Conservation (phyloP, 2,888 invertebrate species). For the Hirtodrosophila histrioides region DNA sequence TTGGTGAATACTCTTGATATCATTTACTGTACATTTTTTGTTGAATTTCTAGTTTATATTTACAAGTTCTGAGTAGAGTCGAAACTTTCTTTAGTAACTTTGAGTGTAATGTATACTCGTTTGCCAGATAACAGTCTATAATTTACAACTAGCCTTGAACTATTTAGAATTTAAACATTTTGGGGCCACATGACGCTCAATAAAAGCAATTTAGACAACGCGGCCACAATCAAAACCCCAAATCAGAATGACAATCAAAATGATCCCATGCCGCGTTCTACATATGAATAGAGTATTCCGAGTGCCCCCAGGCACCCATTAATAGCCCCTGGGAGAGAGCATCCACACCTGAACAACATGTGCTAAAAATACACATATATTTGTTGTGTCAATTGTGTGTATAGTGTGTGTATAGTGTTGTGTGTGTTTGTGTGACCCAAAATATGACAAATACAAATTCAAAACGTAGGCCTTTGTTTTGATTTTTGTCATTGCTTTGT, state of each 20-base stretch:
- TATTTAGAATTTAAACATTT: conserved; percentile 8
- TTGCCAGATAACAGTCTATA: conserved; percentile 6
- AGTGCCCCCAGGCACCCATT: conserved; percentile 3
- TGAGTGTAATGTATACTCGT: too few species aligned
- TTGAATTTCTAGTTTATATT: too few species aligned
- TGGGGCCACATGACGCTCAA: conserved; percentile 7
- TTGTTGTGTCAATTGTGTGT: conserved; percentile 4
- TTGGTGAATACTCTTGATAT: too few species aligned
- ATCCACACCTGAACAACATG: conserved; percentile 60
- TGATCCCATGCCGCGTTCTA: conserved; percentile 37
- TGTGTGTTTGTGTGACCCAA: conserved; percentile 51
- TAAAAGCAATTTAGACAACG: conserved; percentile 20
- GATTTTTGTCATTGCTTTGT: conserved; percentile 16
- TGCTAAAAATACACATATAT: conserved; percentile 60
- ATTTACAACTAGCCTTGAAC: conserved; percentile 43
- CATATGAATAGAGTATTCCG: neutral
- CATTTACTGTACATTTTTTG: too few species aligned
- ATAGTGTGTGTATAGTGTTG: conserved; percentile 1
- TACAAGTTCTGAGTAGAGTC: too few species aligned
- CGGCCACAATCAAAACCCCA: conserved; percentile 23
- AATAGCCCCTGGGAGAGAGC: conserved; percentile 16
- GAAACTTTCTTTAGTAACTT: neutral
- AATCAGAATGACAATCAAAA: conserved; percentile 21
- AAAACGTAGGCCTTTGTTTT: conserved; percentile 50
- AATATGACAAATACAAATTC: conserved; percentile 36